Evolutionary conservation across 2,888 invertebrate species (phyloP), one percentile per base, ranked within the genome.

Genomic region (Agrochola circellaris): DNA sequence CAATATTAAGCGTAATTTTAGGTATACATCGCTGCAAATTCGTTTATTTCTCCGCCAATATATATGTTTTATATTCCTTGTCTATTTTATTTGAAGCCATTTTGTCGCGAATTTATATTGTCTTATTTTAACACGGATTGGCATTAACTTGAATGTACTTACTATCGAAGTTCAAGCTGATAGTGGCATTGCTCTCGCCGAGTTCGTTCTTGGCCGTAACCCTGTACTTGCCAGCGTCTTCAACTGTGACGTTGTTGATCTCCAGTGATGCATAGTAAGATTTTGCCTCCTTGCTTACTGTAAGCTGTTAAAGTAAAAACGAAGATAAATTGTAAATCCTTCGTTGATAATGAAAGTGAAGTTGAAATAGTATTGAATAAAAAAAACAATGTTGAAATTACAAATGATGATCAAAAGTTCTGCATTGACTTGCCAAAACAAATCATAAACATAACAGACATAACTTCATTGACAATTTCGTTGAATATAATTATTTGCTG

Each of bases 121-220:
- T n/a, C 13, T 74, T 75, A 67, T 70, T 64, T 38, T 72, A 67
- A 62, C 13, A 70, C 20, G 30, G 26, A 56, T 77, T 60, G 26
- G 0, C 5, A 60, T 26, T 0, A 61, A 69, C 26, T 76, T 67
- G n/a, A 75, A 38, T 30, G 75, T 87, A 98, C 99, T 99, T 97
- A 99, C 99, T 99, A 98, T 99, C 99, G 97, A 99, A 99, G 97
- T 99, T 99, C 92, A 99, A 98, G 97, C 99, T 99, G 96, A 99
- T 99, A 86, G 99, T 99, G 84, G 99, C 99, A 95, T 99, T 99
- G 95, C 99, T 99, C 97, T 99, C 99, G 94, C 99, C 99, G 92
- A 99, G 98, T 97, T 99, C 99, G 97, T 99, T 99, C 97, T 99
- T 99, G 92, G 99, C 99, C 92, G 98, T 99, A 92, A 99, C 99